Percentiles rank a stretch among this genome's conserved stretches.
Evolutionary conservation across 2,888 invertebrate genomes (phyloP).

Genomic region (Balanococcus diminutus): DNA sequence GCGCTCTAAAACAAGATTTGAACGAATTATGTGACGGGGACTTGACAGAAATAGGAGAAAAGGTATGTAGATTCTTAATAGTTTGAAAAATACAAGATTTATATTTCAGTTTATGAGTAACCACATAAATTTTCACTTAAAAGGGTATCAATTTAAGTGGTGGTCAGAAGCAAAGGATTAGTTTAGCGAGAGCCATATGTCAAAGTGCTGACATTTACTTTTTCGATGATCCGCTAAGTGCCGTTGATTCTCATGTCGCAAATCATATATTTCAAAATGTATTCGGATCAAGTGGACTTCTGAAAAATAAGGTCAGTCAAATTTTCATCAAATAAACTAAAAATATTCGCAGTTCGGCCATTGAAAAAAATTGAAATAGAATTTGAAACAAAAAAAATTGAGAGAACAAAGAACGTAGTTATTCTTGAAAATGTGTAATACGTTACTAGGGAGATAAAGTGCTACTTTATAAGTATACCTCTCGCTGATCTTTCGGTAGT

Average conservation of each 20-base stretch:
- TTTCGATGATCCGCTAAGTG: conserved; percentile 88
- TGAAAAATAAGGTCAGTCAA: conserved; percentile 61
- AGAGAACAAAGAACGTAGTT: too few species aligned
- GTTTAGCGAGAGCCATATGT: conserved; percentile 90
- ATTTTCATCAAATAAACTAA: too few species aligned
- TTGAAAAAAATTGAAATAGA: too few species aligned
- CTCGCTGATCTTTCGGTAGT: too few species aligned
- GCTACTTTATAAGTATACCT: too few species aligned
- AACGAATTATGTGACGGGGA: conserved; percentile 95
- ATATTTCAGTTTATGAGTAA: neutral
- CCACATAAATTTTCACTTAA: neutral
- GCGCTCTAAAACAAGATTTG: conserved; percentile 89
- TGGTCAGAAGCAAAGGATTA: conserved; percentile 90
- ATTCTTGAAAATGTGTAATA: too few species aligned
- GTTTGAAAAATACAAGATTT: neutral
- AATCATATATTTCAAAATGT: conserved; percentile 70
- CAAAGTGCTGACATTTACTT: conserved; percentile 86
- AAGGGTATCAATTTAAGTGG: conserved; percentile 85
- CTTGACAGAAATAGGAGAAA: conserved; percentile 97
- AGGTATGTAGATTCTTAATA: conserved; percentile 61
- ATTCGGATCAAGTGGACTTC: conserved; percentile 64
- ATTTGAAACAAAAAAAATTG: too few species aligned
- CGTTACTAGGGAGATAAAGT: too few species aligned
- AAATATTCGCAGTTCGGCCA: too few species aligned
- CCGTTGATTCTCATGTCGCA: conserved; percentile 71